Base-by-base conservation (phyloP, 1,140 invertebrate species). In the Lepidurus packardi region DNA sequence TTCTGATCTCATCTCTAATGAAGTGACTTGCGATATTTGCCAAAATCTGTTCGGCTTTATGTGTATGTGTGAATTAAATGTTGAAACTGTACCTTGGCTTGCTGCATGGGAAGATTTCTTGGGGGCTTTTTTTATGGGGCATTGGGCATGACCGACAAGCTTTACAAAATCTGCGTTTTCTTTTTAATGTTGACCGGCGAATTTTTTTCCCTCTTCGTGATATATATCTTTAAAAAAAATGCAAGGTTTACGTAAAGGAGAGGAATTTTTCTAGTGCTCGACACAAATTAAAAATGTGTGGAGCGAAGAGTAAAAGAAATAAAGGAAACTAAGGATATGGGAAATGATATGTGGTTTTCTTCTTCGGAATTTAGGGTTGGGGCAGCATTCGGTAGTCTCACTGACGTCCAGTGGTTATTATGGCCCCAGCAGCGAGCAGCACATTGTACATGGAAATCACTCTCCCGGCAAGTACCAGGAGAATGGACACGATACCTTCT, bases 401-500 rank as follows among this genome's bases (percentile, higher is more conserved):
- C 88, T 90, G 75, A 90, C 90, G 76, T 88, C 90, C 43, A 89
- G 91, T 77, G 89, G 89, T 73, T 82, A 82, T 76, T 81, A 82
- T 78, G 78, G 81, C 47, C 78, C 88, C 90, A 81, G 85, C 88
- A 78, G 73, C 77, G 81, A 43, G 75, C 80, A 44, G 73, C 80
- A 9, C 81, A 73, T 74, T 73, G 24, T 47, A 7, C 25, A 53
- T 34, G 76, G 76, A 0, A 77, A 77, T 81, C 84, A 88, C 78
- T 89, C 88, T 79, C 89, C 91, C 79, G 90, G 90, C 74, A 93
- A 93, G 84, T 94, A 94, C 82, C 91, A 92, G 43, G 92, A 93
- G 82, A 92, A 93, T 82, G 91, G 91, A 44, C 92, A 95, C 84
- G 95, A 97, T 85, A 95, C 94, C 0, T 90, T 98, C 78, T 94